A percentile compares a stretch with the other conserved stretches of the same genome.
These are phyloP conservation scores for Acrossocheilus fasciatus DNA, from an alignment of 2,797 vertebrate species.

Conservation along the genomic window DNA sequence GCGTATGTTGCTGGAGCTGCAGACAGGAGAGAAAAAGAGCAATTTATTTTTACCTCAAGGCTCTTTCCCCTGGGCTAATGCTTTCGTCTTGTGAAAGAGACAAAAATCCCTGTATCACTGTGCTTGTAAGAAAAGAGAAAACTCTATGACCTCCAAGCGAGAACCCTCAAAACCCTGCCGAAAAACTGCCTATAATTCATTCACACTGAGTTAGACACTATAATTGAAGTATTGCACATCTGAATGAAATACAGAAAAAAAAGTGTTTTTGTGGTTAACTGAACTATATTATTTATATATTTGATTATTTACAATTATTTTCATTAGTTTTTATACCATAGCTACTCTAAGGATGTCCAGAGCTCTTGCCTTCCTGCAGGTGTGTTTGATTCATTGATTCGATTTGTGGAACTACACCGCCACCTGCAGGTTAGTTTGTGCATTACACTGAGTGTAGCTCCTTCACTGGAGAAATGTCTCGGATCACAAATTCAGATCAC, in stretches of 20 bases:
- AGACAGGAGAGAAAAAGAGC: conserved; percentile 28
- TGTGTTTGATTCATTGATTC: background rate
- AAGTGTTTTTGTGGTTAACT: background rate
- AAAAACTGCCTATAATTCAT: background rate
- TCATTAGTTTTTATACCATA: no score
- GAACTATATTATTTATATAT: background rate
- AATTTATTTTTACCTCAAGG: conserved; percentile 45
- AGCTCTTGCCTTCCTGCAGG: no score
- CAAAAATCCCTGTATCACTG: conserved; percentile 33
- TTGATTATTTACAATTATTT: background rate
- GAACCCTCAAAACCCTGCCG: background rate
- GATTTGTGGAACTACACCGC: conserved; percentile 43
- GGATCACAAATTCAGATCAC: background rate
- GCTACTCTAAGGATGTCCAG: background rate
- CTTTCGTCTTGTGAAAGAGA: conserved; percentile 24
- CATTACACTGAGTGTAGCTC: background rate
- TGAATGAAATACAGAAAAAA: background rate
- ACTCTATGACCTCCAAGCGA: conserved; percentile 11
- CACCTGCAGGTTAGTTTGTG: conserved; percentile 46
- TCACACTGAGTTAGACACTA: background rate
- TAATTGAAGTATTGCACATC: background rate
- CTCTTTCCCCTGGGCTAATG: conserved; percentile 38
- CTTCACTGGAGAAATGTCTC: background rate
- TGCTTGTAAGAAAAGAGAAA: background rate
- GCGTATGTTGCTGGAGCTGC: conserved; percentile 34